Evolutionary conservation across 2,888 invertebrate species (phyloP), one percentile per base, ranked within the genome.

Genomic region (Scrobipalpa atriplicella): DNA sequence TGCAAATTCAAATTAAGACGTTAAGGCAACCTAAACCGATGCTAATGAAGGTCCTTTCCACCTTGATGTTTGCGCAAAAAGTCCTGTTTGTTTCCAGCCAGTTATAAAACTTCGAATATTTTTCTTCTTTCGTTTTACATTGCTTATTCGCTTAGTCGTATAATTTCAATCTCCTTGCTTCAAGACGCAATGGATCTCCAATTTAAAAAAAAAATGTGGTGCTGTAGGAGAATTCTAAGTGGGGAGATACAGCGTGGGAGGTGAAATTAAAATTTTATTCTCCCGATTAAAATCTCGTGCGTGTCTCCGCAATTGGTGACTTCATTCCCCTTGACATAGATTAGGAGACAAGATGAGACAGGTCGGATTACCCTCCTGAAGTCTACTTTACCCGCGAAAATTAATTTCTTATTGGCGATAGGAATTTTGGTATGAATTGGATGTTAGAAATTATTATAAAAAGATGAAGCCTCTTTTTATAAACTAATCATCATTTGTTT

Each of bases 1-100:
- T 75, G 75, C 79, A 77, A 82, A 85, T 88, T 87, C 80, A 85
- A 89, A 89, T 89, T 82, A 85, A 89, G 86, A 85, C 82, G 81
- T 88, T 84, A 82, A 86, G 80, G 77, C 76, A 81, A 80, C 84
- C 83, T 80, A 81, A 78, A 85, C 78, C 78, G 83, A 82, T 80
- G 83, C 84, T 89, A 89, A 89, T 87, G 87, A 86, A 82, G 71
- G 69, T 71, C 74, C 69, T 70, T 77, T 78, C 75, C 77, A 76
- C 76, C 76, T 80, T 77, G 75, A 87, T 79, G 85, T 87, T 84
- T 82, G 83, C 84, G 83, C 82, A 82, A 82, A 79, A 79, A 75
- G 68, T 68, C 69, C 56, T 58, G 19, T 56, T 21, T 16, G 58
- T 36, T 58, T 29, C 38, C n/a, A 38, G 29, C 36, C 29, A 58